These are phyloP conservation scores for Stenichneumon culpator DNA, from an alignment of 2,888 invertebrate species.

Conservation along the genomic window DNA sequence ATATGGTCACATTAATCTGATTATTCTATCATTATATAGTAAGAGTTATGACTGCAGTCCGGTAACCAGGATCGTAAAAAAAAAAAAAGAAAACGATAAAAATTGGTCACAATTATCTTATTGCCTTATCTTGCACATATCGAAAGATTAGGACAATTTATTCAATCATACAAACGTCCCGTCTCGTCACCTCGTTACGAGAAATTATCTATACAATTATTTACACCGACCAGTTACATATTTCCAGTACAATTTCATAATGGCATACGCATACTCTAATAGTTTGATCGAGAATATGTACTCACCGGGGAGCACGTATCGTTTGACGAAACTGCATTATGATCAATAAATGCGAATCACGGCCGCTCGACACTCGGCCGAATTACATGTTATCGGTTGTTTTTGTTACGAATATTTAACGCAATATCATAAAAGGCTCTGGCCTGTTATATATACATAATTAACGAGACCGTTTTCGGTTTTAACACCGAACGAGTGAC, in stretches of 20 bases:
- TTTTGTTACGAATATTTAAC: not conserved
- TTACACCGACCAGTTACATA: conserved; percentile 74
- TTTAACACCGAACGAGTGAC: not conserved
- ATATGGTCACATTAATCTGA: not conserved
- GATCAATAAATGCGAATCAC: not conserved
- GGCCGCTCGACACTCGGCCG: not conserved
- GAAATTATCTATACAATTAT: conserved; percentile 81
- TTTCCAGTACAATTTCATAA: conserved; percentile 23
- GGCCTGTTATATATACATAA: not conserved
- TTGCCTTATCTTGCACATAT: not conserved
- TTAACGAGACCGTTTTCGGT: not conserved
- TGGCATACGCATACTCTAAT: conserved; percentile 31
- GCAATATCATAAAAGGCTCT: not conserved
- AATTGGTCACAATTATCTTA: conserved; percentile 13
- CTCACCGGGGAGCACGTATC: not conserved
- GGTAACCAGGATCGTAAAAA: not conserved
- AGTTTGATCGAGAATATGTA: not conserved
- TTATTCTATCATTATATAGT: not conserved
- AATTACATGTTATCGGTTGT: not conserved
- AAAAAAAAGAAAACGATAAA: not conserved
- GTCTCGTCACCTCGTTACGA: conserved; percentile 55
- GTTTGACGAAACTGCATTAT: not conserved
- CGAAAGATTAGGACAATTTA: conserved; percentile 8
- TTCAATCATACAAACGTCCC: conserved; percentile 67
- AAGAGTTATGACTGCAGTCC: not conserved